Conservation (phyloP, 2,888 invertebrate species). For the Andrena marginata region DNA sequence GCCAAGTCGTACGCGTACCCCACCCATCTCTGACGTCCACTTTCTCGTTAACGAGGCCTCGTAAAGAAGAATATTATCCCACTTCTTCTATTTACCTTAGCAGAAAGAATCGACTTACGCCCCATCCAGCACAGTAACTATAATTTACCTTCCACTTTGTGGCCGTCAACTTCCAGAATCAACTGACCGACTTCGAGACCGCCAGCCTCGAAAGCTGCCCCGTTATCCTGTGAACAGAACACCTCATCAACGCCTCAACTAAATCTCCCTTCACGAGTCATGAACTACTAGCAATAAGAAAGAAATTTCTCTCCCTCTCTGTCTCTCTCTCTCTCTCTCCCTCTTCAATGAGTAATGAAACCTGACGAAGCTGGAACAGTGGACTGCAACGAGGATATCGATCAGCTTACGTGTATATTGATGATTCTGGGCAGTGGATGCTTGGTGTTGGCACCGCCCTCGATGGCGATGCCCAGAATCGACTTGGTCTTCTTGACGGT, state of each 20-base stretch:
- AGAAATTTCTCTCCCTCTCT: too few species aligned
- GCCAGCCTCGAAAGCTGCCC: slow-evolving; percentile 96
- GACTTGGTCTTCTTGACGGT: slow-evolving; percentile 97
- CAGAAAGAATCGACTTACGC: too few species aligned
- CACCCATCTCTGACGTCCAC: too few species aligned
- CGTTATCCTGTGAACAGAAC: slow-evolving; percentile 91
- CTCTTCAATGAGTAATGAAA: not conserved
- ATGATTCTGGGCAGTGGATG: slow-evolving; percentile 98
- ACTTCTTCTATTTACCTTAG: too few species aligned
- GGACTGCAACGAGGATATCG: not conserved
- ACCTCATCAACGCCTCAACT: not conserved
- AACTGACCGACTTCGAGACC: slow-evolving; percentile 97
- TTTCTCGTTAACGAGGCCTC: too few species aligned
- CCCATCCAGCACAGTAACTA: slow-evolving; percentile 3
- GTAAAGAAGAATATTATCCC: too few species aligned
- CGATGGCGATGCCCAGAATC: slow-evolving; percentile 97
- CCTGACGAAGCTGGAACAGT: not conserved
- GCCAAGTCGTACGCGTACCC: too few species aligned
- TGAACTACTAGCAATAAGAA: too few species aligned
- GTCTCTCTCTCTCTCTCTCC: too few species aligned
- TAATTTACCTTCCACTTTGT: slow-evolving; percentile 86
- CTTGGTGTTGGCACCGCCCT: slow-evolving; percentile 98
- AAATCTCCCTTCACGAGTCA: not conserved
- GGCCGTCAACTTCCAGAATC: slow-evolving; percentile 96
- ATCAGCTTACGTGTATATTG: slow-evolving; percentile 94